Evolutionary conservation across 2,797 vertebrate species (phyloP), one percentile per base, ranked within the genome.

Genomic region (Xenopus petersii): DNA sequence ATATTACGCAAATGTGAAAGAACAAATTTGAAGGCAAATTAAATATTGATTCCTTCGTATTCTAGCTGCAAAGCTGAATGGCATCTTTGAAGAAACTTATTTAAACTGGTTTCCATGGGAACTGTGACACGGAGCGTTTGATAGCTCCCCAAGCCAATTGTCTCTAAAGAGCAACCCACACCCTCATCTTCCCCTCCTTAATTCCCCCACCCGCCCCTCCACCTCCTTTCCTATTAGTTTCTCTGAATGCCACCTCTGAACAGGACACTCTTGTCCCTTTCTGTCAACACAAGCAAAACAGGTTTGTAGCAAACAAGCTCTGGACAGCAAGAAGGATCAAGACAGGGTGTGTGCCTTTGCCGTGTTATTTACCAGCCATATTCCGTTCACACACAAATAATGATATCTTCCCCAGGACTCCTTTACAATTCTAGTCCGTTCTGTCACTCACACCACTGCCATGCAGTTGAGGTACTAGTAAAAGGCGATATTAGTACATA

Each of bases 231-330:
- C 21, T 56, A 68, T 78, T 30, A 46, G 63, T 73, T 66, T 49
- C 65, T 65, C 66, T 70, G 70, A 58, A 69, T 77, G 75, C 70
- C 70, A 73, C 75, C 65, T 78, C 59, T 12, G 17, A 49, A 69
- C 75, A 78, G 70, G 75, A 78, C 75, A 68, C 75, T 77, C 75
- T 64, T 77, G 70, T 77, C 75, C 59, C 68, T 60, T 55, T 54
- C 47, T 61, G 68, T 64, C 70, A 67, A 48, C 36, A 66, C 70
- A 73, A 78, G 70, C 64, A 63, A 77, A 77, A 77, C 75, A 66
- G 75, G 75, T 77, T 73, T 67, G 17, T 30, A 24, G 16, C 12
- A 15, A 26, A 30, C 21, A 17, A 10, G 3, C n/a, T 17, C 46
- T 65, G 10, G 8, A 64, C 9, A 47, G 10, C 7, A 21, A 67